Conservation (phyloP, 2,888 invertebrate genomes). For the Ophraella communa region DNA sequence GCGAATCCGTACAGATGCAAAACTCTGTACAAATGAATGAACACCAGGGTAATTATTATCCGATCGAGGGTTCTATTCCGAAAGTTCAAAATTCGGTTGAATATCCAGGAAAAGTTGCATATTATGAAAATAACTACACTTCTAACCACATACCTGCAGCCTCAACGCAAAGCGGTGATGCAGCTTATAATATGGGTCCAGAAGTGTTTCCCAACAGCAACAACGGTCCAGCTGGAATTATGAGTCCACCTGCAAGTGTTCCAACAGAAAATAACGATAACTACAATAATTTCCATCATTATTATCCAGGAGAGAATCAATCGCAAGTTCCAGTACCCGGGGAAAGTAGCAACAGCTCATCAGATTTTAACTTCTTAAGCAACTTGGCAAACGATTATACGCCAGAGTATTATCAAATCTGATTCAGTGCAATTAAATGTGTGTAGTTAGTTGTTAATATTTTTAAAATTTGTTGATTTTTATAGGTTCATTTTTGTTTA, state of each 20-base stretch:
- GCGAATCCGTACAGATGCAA: slow-evolving; percentile 49
- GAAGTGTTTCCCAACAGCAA: slow-evolving; percentile 60
- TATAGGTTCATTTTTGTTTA: slow-evolving; percentile 24
- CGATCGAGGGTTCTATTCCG: slow-evolving; percentile 52
- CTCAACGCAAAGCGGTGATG: slow-evolving; percentile 55
- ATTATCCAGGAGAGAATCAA: slow-evolving; percentile 65
- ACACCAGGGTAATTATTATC: slow-evolving; percentile 51
- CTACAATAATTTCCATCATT: slow-evolving; percentile 75
- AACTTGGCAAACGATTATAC: slow-evolving; percentile 92
- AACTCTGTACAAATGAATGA: slow-evolving; percentile 51
- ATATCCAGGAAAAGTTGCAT: slow-evolving; percentile 58
- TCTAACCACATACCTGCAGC: slow-evolving; percentile 51
- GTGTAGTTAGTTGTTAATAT: slow-evolving; percentile 40
- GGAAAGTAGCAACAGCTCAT: slow-evolving; percentile 90
- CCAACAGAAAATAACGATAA: slow-evolving; percentile 69
- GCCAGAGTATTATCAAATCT: slow-evolving; percentile 86
- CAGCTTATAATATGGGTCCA: slow-evolving; percentile 58
- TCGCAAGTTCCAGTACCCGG: slow-evolving; percentile 60
- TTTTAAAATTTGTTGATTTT: slow-evolving; percentile 39
- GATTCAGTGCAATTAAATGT: slow-evolving; percentile 57
- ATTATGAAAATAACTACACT: slow-evolving; percentile 66
- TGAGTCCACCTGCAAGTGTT: slow-evolving; percentile 67
- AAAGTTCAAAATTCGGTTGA: slow-evolving; percentile 51
- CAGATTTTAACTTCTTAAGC: slow-evolving; percentile 92
- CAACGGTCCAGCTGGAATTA: slow-evolving; percentile 62